phyloP scores from a whole-genome alignment of 2,797 vertebrate genomes.

The Coregonus ussuriensis region DNA sequence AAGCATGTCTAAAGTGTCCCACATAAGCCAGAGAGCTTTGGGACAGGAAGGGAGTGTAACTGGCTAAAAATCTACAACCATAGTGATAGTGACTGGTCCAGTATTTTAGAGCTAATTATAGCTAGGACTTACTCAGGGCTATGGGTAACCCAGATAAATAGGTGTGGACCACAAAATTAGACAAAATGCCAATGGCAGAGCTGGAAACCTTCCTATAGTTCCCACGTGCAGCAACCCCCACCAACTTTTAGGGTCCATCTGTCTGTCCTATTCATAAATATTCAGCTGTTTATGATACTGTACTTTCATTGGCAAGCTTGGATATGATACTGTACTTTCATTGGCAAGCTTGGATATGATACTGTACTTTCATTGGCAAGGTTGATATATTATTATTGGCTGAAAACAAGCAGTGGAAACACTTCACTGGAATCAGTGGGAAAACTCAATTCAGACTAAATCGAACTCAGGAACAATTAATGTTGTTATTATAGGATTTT shows the following conservation, averaged over 20 bases:
- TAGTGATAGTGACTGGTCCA: constrained; percentile 41
- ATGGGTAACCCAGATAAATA: constrained; percentile 67
- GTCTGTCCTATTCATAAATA: constrained; percentile 20
- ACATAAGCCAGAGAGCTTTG: background rate
- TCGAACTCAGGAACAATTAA: background rate
- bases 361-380: too few species aligned
- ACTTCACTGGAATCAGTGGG: background rate
- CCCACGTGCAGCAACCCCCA: constrained; percentile 33
- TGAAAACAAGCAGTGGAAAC: background rate
- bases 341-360: too few species aligned
- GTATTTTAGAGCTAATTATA: constrained; percentile 54
- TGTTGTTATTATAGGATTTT: background rate
- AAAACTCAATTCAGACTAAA: background rate
- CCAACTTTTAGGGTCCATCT: constrained; percentile 25
- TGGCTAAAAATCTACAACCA: constrained; percentile 3
- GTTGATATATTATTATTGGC: background rate
- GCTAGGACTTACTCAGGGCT: constrained; percentile 51
- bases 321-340: background rate
- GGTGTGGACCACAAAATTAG: constrained; percentile 11
- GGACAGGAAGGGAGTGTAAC: constrained; percentile 16
- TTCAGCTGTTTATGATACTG: background rate
- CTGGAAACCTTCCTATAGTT: constrained; percentile 30
- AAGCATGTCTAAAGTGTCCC: background rate
- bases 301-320: background rate
- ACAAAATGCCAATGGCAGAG: constrained; percentile 46